Evolutionary conservation across 2,888 invertebrate genomes (phyloP).

Genomic region (Drosophila mulleri): DNA sequence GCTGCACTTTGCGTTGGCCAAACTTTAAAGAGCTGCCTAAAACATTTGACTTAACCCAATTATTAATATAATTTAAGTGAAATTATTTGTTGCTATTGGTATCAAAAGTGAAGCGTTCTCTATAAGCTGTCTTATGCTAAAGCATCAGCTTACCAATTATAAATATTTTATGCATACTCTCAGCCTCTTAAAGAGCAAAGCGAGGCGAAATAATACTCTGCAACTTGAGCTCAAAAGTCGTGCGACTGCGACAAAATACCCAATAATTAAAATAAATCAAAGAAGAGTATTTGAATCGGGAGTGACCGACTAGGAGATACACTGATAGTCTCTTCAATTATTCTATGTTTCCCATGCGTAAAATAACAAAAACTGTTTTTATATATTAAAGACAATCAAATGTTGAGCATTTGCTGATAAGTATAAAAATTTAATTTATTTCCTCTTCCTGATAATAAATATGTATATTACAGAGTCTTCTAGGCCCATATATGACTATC

Average conservation of each 20-base stretch:
- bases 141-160: slow-evolving; percentile 52
- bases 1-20: not conserved
- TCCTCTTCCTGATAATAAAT: too few relatives aligned
- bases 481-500: too few relatives aligned
- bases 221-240: not conserved
- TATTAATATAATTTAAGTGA: not conserved
- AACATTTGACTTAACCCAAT: not conserved
- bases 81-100: slow-evolving; percentile 15
- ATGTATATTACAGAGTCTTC: too few relatives aligned
- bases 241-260: not conserved
- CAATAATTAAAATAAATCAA: not conserved
- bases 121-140: not conserved
- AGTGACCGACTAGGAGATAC: not conserved
- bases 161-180: slow-evolving; percentile 1
- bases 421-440: too few relatives aligned
- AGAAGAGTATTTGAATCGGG: accelerated
- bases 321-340: too few relatives aligned
- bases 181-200: not conserved
- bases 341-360: too few relatives aligned
- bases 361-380: too few relatives aligned
- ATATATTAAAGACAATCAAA: too few relatives aligned
- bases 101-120: slow-evolving; percentile 3
- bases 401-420: too few relatives aligned
- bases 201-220: not conserved
- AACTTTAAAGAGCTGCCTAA: not conserved